Evolutionary conservation across 2,113 vertebrate species (phyloP), one percentile per base, ranked within the genome.

Genomic region (Varanus komodoensis): DNA sequence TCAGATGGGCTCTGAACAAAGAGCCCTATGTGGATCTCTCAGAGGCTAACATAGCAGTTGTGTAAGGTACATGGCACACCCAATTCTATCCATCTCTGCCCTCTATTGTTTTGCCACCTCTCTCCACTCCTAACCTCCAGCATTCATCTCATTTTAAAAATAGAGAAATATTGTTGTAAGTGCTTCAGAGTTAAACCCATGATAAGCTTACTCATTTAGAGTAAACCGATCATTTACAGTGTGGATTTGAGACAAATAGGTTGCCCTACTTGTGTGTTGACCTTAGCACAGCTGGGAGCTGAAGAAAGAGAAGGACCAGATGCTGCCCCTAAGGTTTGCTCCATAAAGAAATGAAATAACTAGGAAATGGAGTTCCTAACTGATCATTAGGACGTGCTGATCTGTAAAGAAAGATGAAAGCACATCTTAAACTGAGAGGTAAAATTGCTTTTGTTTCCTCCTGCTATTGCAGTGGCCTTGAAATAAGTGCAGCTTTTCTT

Each of bases 221-320:
- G 25, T 73, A 90, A 95, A 84, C 81, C 69, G 32, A 54, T 4
- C 50, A 71, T 91, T 88, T 94, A 17, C 44, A 50, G 19, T 64
- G 3, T 77, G 82, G 84, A 21, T 91, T 73, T 88, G 79, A 29
- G 52, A 77, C 25, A 91, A 81, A 32, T 85, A 52, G 9, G 0
- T 91, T 90, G 78, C 92, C 88, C 89, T 92, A 77, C n/a, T 93
- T 93, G n/a, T 86, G 23, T 25, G 2, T 90, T 27, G 2, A 88
- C 50, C 86, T 89, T 61, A 89, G 57, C 25, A 34, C 38, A 92
- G 0, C 32, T 91, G 86, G 87, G 91, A 93, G 91, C 3, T 74
- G 86, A 61, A 77, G 89, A 80, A 92, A 90, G 50, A 25, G 5
- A 4, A 87, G 19, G 38, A 27, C 21, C 19, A 67, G 44, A 77